A percentile compares a stretch with the other conserved stretches of the same genome.
Conservation (phyloP, 2,113 vertebrate genomes). For the Pungitius pungitius region DNA sequence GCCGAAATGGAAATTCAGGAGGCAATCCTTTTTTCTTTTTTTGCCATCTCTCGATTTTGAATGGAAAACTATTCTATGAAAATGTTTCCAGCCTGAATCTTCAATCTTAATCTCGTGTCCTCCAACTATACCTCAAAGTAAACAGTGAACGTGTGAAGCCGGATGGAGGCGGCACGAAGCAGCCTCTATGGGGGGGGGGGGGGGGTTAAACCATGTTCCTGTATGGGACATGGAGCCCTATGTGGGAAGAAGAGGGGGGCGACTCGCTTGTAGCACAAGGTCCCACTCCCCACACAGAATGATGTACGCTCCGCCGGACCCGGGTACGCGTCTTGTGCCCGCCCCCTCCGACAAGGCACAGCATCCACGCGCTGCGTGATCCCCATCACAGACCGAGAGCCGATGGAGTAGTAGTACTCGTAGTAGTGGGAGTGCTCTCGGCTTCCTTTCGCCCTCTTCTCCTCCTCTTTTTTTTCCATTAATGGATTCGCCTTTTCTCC, state of each 20-base stretch:
- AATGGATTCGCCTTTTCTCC: conserved; percentile 72
- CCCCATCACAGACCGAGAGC: conserved; percentile 67
- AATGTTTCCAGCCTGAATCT: background rate
- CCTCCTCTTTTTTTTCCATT: conserved; percentile 28
- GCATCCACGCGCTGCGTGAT: conserved; percentile 74
- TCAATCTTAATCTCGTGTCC: background rate
- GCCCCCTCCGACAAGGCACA: conserved; percentile 59
- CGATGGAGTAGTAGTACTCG: conserved; percentile 65
- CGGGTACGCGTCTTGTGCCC: conserved; percentile 61
- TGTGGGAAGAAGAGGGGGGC: conserved; percentile 7
- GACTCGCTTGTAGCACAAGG: conserved; percentile 51
- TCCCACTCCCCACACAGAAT: conserved; percentile 48
- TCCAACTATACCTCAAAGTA: background rate
- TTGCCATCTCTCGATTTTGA: too few relatives aligned
- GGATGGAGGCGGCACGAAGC: background rate
- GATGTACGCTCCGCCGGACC: conserved; percentile 55
- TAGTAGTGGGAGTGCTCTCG: conserved; percentile 58
- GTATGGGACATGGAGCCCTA: background rate
- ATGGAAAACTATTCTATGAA: background rate
- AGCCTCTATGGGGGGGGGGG: background rate
- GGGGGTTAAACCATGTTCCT: background rate
- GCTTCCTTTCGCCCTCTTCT: conserved; percentile 21
- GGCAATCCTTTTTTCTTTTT: background rate
- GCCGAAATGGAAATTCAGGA: too few relatives aligned
- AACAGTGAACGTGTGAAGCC: conserved; percentile 16